These are phyloP conservation scores for Falco rusticolus DNA, from an alignment of 2,797 vertebrate species.

Conservation along the genomic window DNA sequence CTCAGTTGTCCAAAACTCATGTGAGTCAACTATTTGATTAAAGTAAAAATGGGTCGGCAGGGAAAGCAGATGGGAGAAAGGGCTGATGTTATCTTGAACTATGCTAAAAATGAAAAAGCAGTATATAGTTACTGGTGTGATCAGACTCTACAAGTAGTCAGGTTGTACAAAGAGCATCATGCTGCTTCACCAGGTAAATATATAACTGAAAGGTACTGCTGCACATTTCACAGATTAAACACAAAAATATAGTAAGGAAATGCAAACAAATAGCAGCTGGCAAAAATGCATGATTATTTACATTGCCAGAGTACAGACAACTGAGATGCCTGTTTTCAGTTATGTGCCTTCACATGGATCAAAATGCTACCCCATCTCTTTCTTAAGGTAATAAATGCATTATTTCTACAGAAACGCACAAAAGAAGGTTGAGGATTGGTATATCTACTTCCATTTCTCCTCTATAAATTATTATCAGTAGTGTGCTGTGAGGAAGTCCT, in stretches of 20 bases:
- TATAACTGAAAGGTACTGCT: slow-evolving; percentile 35
- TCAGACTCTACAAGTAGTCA: not conserved
- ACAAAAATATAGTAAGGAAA: slow-evolving; percentile 39
- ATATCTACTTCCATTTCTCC: not conserved
- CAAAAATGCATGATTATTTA: slow-evolving; percentile 16
- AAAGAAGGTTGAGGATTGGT: not conserved
- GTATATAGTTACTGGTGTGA: not conserved
- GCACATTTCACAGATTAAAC: not conserved
- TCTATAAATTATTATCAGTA: not conserved
- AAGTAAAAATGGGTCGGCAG: not conserved
- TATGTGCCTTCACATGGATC: not conserved
- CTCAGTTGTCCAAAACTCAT: not conserved
- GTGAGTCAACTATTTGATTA: not conserved
- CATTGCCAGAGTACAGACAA: not conserved
- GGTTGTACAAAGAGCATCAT: not conserved
- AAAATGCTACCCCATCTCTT: not conserved
- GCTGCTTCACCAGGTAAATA: slow-evolving; percentile 1
- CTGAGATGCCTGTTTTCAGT: not conserved
- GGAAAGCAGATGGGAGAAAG: not conserved
- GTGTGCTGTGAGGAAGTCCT: not conserved
- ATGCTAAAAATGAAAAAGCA: not conserved
- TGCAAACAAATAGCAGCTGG: slow-evolving; percentile 24
- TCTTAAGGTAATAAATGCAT: not conserved
- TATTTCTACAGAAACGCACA: not conserved
- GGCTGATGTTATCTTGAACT: not conserved